Evolutionary conservation across 2,888 invertebrate species (phyloP), one percentile per base, ranked within the genome.

Genomic region (Oeneis ivallda): DNA sequence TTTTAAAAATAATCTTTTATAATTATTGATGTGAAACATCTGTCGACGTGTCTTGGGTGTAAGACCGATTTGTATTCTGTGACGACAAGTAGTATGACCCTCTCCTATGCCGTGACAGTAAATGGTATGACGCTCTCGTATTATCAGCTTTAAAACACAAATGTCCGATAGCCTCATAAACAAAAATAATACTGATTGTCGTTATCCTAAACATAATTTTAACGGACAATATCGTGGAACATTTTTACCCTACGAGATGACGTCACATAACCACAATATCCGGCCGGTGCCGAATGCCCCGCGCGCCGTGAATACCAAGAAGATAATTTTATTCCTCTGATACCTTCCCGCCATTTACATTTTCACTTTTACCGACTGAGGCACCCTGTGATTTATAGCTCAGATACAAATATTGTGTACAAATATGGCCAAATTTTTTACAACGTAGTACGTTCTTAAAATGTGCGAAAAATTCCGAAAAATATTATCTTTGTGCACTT

Each of bases 231-330:
- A 87, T 85, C 81, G 86, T n/a, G 85, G 84, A 83, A 83, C 77
- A 79, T 79, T 79, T 86, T 87, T 87, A 87, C 87, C 85, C 64
- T 62, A 77, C 77, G 81, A 83, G 83, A 86, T 86, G 85, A 87
- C 85, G 81, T 84, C 82, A 85, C 86, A 86, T 87, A 86, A 86
- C 88, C 86, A 84, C 87, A 87, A 89, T 89, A 89, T 88, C 87
- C 85, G 82, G 81, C 85, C 85, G 83, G 82, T 83, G 84, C 77
- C 84, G 82, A 80, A 84, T 83, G 87, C 82, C 83, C 84, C 83
- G 83, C 83, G 82, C 84, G 81, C 83, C 79, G 81, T 82, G 84
- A 89, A 89, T 88, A 90, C 87, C 87, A 88, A 87, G 86, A 85
- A 89, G 85, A 89, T 89, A 89, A 61, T 61, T 26, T 61, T 61